Evolutionary conservation across 2,888 invertebrate species (phyloP).

Genomic region (Drosophila testacea): DNA sequence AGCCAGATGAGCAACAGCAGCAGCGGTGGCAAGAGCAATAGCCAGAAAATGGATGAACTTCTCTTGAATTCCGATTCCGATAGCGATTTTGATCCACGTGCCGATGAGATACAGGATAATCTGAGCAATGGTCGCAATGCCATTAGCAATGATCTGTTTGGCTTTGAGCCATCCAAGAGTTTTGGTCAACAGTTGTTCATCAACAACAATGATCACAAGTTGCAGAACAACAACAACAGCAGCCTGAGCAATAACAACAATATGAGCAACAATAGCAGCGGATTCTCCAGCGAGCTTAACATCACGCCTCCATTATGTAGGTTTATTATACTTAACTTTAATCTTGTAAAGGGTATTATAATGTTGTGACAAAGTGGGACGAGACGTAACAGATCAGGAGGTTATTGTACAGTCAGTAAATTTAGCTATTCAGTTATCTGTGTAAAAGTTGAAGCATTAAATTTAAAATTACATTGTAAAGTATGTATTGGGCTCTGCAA

Average conservation of each 20-base stretch:
- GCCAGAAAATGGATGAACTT: slow-evolving; percentile 91
- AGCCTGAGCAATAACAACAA: slow-evolving; percentile 72
- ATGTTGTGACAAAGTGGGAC: not conserved
- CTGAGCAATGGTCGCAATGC: slow-evolving; percentile 78
- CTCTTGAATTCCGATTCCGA: slow-evolving; percentile 92
- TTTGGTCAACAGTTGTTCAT: slow-evolving; percentile 86
- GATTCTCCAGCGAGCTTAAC: slow-evolving; percentile 82
- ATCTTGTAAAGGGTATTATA: not conserved
- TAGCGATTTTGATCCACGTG: slow-evolving; percentile 95
- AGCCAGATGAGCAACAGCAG: slow-evolving; percentile 87
- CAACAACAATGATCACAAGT: slow-evolving; percentile 84
- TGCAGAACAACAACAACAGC: slow-evolving; percentile 78
- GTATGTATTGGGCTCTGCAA: too few species aligned
- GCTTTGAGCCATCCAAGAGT: slow-evolving; percentile 85
- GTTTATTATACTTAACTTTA: slow-evolving; percentile 77
- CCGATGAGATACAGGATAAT: slow-evolving; percentile 88
- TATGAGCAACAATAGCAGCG: slow-evolving; percentile 83
- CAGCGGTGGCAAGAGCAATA: slow-evolving; percentile 87
- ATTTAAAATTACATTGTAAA: too few species aligned
- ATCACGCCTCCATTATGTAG: slow-evolving; percentile 89
- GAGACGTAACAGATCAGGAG: too few species aligned
- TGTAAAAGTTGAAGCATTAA: too few species aligned
- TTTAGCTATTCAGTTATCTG: too few species aligned
- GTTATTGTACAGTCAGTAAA: too few species aligned
- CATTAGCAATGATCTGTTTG: slow-evolving; percentile 84